Evolutionary conservation across 2,797 vertebrate genomes (phyloP).

Genomic region (Lacerta bilineata): DNA sequence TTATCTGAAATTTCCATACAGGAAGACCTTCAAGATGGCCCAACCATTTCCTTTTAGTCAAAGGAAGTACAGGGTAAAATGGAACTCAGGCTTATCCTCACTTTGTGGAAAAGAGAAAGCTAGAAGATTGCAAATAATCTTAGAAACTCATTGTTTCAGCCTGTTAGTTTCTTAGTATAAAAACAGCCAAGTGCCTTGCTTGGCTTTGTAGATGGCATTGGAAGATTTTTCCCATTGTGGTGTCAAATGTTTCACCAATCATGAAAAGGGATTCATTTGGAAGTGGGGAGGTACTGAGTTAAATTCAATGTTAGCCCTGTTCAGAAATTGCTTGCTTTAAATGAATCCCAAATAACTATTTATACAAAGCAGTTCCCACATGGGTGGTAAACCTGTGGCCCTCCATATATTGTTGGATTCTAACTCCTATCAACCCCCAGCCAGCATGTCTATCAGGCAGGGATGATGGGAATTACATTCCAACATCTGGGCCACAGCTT

Average conservation of each 20-base stretch:
- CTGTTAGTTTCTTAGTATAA: too few relatives aligned
- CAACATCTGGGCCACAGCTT: too few relatives aligned
- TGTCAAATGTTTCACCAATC: neutral
- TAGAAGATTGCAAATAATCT: constrained; percentile 10
- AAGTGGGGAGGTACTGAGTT: neutral
- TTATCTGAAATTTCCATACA: neutral
- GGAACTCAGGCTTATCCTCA: neutral
- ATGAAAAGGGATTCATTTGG: neutral
- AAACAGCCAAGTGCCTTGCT: too few relatives aligned
- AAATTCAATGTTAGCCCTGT: constrained; percentile 3
- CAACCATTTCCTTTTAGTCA: neutral
- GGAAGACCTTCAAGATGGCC: neutral
- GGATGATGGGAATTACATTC: too few relatives aligned
- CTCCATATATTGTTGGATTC: too few relatives aligned
- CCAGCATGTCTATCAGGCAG: too few relatives aligned
- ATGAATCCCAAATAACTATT: neutral
- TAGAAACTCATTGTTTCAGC: constrained; percentile 2
- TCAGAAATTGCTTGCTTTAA: neutral
- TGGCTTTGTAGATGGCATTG: too few relatives aligned
- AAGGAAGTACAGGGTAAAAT: neutral
- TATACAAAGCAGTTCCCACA: neutral
- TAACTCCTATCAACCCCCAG: too few relatives aligned
- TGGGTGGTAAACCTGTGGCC: neutral
- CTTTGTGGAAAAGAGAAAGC: constrained; percentile 10
- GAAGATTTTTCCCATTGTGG: neutral